phyloP scores from a whole-genome alignment of 2,888 invertebrate species.

The Zygaena filipendulae region DNA sequence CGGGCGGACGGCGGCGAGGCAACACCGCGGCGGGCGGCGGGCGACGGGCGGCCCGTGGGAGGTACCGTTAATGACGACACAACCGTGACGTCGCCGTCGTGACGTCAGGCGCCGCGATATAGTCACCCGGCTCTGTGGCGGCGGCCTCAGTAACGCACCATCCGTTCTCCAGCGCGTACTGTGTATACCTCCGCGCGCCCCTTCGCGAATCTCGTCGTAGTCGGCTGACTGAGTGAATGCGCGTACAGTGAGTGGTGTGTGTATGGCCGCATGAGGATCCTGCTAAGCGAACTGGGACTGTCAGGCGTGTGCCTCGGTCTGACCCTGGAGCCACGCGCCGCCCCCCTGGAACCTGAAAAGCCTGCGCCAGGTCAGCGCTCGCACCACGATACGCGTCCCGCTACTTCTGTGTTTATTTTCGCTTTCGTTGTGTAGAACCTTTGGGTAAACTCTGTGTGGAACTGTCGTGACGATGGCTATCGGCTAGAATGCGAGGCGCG shows the following conservation, averaged over 20 bases:
- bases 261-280: slow-evolving; percentile 68
- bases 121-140: slow-evolving; percentile 64
- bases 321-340: slow-evolving; percentile 63
- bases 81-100: slow-evolving; percentile 49
- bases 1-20: slow-evolving; percentile 31
- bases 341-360: slow-evolving; percentile 59
- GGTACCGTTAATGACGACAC: slow-evolving; percentile 68
- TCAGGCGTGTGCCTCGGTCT: slow-evolving; percentile 65
- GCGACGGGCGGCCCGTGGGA: slow-evolving; percentile 64
- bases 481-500: slow-evolving; percentile 69
- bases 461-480: slow-evolving; percentile 65
- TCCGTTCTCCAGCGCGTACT: slow-evolving; percentile 53
- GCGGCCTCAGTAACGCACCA: slow-evolving; percentile 69
- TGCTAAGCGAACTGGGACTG: slow-evolving; percentile 66
- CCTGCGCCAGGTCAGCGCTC: slow-evolving; percentile 68
- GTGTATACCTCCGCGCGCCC: slow-evolving; percentile 39
- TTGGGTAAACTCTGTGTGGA: slow-evolving; percentile 60
- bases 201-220: slow-evolving; percentile 34
- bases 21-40: no score
- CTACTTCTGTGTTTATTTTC: slow-evolving; percentile 66
- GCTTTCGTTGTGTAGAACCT: slow-evolving; percentile 68
- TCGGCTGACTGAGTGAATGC: slow-evolving; percentile 59
- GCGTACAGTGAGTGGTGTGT: slow-evolving; percentile 67
- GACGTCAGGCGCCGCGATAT: slow-evolving; percentile 67
- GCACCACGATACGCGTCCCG: slow-evolving; percentile 49